These are phyloP conservation scores for Diabrotica undecimpunctata DNA, from an alignment of 1,140 invertebrate species.

Conservation along the genomic window DNA sequence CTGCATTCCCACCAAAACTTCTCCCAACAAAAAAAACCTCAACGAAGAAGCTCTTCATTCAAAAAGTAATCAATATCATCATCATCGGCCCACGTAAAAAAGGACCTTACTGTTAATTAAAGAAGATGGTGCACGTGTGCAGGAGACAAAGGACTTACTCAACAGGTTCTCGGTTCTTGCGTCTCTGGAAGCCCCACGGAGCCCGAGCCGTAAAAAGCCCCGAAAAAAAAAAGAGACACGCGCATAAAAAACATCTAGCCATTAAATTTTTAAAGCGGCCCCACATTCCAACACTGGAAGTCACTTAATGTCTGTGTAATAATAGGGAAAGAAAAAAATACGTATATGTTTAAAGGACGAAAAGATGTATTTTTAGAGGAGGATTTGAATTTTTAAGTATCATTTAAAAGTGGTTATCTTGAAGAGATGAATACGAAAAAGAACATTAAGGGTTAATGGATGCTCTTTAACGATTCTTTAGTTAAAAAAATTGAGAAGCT, in stretches of 20 bases:
- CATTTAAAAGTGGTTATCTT: too few species aligned
- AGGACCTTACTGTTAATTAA: constrained; percentile 6
- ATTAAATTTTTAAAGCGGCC: constrained; percentile 6
- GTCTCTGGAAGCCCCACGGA: constrained; percentile 1
- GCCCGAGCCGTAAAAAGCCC: background rate
- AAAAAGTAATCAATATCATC: too few species aligned
- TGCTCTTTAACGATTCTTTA: too few species aligned
- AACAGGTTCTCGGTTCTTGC: constrained; percentile 7
- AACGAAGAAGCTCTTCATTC: too few species aligned
- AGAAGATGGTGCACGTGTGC: constrained; percentile 10
- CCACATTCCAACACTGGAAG: constrained; percentile 15
- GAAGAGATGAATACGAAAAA: too few species aligned
- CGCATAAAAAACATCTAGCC: constrained; percentile 10
- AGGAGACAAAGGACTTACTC: constrained; percentile 5
- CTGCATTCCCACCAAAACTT: too few species aligned
- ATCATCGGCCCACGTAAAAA: background rate
- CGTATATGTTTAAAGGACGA: constrained; percentile 6
- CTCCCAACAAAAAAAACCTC: too few species aligned
- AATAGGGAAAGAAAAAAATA: constrained; percentile 11
- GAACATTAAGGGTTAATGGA: too few species aligned
- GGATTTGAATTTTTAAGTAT: background rate
- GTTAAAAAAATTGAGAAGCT: too few species aligned
- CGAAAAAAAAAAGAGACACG: constrained; percentile 3
- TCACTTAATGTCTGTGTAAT: constrained; percentile 14
- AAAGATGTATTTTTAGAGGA: background rate